Evolutionary conservation across 2,888 invertebrate genomes (phyloP).

Genomic region (Epinotia nisella): DNA sequence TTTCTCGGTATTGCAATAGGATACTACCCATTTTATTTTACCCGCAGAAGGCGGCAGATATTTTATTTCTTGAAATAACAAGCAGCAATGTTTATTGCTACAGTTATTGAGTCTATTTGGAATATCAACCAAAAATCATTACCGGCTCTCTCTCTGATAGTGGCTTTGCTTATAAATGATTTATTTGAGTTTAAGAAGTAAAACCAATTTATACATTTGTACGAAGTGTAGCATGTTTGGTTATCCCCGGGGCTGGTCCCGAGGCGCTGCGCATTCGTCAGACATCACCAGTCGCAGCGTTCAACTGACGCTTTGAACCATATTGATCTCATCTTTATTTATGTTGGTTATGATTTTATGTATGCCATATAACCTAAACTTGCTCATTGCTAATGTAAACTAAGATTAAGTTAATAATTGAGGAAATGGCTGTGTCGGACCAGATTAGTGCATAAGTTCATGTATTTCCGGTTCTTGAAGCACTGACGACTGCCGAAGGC

Average conservation of each 20-base stretch:
- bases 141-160: conserved; percentile 28
- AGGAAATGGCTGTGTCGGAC: conserved; percentile 63
- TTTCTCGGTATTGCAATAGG: conserved; percentile 26
- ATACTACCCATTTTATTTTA: conserved; percentile 23
- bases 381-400: conserved; percentile 70
- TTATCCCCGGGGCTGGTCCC: conserved; percentile 32
- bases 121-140: conserved; percentile 18
- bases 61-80: conserved; percentile 28
- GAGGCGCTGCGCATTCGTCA: conserved; percentile 49
- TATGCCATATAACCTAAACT: conserved; percentile 75
- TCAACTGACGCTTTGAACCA: conserved; percentile 55
- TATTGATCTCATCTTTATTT: conserved; percentile 82
- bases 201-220: conserved; percentile 21
- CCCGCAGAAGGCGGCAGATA: conserved; percentile 26
- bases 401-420: conserved; percentile 52
- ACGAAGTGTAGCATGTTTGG: conserved; percentile 18
- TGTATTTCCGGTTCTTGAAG: conserved; percentile 48
- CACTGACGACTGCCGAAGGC: conserved; percentile 29
- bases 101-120: conserved; percentile 19
- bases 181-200: not conserved
- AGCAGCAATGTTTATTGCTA: conserved; percentile 6
- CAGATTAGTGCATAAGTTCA: conserved; percentile 55
- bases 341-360: conserved; percentile 67
- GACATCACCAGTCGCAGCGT: conserved; percentile 45
- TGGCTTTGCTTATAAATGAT: conserved; percentile 26